Percentiles rank a stretch among this genome's conserved stretches.
Conservation (phyloP, 2,797 vertebrate species). For the Danio jaintianensis region DNA sequence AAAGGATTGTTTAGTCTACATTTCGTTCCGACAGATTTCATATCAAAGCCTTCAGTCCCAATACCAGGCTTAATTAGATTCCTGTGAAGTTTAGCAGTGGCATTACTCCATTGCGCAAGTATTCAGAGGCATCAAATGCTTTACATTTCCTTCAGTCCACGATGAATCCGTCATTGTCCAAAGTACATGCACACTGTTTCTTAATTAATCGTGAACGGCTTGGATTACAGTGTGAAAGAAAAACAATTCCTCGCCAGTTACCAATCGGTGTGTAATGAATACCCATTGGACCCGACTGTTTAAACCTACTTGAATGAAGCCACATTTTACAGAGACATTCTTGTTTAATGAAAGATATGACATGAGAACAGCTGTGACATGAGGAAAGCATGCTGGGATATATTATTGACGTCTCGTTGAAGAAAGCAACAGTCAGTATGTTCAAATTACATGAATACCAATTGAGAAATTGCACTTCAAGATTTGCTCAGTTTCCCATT, state of each 20-base stretch:
- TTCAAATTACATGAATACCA: too few species aligned
- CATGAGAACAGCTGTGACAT: conserved; percentile 87
- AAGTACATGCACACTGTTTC: conserved; percentile 85
- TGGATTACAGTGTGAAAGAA: conserved; percentile 84
- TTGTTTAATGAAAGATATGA: conserved; percentile 60
- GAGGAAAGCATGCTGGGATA: conserved; percentile 81
- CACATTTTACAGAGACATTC: conserved; percentile 56
- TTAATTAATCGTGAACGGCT: conserved; percentile 97
- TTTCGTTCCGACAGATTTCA: not conserved
- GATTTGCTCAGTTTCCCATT: too few species aligned
- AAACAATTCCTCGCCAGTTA: conserved; percentile 67
- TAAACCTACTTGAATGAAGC: conserved; percentile 48
- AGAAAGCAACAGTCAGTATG: too few species aligned
- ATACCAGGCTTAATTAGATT: not conserved
- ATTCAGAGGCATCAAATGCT: conserved; percentile 42
- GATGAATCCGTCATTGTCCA: conserved; percentile 86
- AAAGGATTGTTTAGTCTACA: conserved; percentile 1
- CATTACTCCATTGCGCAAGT: conserved; percentile 56
- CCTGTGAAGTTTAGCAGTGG: not conserved
- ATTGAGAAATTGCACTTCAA: too few species aligned
- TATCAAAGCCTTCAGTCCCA: not conserved
- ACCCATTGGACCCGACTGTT: conserved; percentile 77
- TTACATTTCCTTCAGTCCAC: conserved; percentile 77
- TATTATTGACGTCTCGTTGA: conserved; percentile 88
- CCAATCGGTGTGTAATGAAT: conserved; percentile 88